Base-by-base conservation (phyloP, 2,888 invertebrate species). In the Diarsia brunnea region DNA sequence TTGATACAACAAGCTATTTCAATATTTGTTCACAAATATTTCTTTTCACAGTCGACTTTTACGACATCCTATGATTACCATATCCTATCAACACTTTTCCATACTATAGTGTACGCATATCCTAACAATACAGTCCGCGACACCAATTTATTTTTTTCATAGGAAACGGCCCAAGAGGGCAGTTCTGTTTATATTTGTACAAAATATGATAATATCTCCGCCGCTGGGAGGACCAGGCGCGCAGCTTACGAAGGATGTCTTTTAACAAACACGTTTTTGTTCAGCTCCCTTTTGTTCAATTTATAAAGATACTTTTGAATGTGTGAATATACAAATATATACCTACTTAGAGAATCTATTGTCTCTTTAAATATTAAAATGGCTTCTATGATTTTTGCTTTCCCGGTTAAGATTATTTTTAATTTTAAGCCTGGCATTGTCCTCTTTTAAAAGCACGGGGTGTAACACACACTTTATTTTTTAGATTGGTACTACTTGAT, bases 121-220 rank as follows among this genome's bases (percentile, higher is more conserved):
- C 64, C 31, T 69, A 19, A 82, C 55, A 73, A 66, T 24, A 49
- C 65, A 58, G 61, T 63, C 69, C 43, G 67, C 45, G 49, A 53
- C n/a, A 49, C 81, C 84, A 82, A 85, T 85, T 84, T 77, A 64
- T 69, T 73, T 82, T n/a, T 75, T 79, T 69, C 70, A 74, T 63
- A 65, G 67, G 43, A 79, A 60, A 69, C 43, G 69, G 47, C 83
- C 69, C 71, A 47, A 47, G 70, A 73, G 84, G 73, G 61, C 73
- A 82, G 79, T 77, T 53, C 49, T 74, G 72, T 82, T 85, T 85
- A 84, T 85, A 71, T 84, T 85, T 79, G 79, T 70, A 72, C 73
- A 74, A 85, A 85, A 85, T 84, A 85, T 84, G 85, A 85, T 85
- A 79, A 85, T 85, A 74, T 74, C 85, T 63, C 16, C n/a, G 47